Evolutionary conservation across 1,140 invertebrate species (phyloP).

Genomic region (Ostrea denselamellosa): DNA sequence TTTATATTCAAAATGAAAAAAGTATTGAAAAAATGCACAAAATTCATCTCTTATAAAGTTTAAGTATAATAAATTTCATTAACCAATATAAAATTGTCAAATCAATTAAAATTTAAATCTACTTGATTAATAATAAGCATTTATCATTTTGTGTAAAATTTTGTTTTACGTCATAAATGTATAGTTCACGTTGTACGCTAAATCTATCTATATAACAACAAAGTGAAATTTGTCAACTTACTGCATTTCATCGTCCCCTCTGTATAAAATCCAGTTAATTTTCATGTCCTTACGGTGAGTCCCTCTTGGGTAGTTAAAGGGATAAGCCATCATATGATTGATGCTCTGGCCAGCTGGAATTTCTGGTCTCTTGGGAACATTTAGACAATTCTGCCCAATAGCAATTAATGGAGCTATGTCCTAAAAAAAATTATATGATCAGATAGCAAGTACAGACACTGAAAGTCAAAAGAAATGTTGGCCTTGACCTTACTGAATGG

Average conservation of each 20-base stretch:
- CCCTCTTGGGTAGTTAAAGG: conserved; percentile 50
- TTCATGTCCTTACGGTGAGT: conserved; percentile 40
- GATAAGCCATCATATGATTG: conserved; percentile 58
- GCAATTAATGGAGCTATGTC: conserved; percentile 59
- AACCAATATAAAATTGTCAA: too few species aligned
- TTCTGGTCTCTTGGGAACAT: conserved; percentile 56
- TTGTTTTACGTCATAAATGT: too few species aligned
- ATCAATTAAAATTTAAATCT: too few species aligned
- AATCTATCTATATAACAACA: neutral
- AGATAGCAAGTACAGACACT: neutral
- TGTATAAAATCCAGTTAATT: conserved; percentile 51
- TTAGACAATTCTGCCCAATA: conserved; percentile 56
- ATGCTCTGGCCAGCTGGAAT: conserved; percentile 51
- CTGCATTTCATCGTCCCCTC: conserved; percentile 51
- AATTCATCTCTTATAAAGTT: too few species aligned
- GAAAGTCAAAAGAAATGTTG: too few species aligned
- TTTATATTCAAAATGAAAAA: too few species aligned
- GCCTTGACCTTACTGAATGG: too few species aligned
- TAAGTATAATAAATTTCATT: too few species aligned
- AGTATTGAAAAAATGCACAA: too few species aligned
- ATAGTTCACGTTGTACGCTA: too few species aligned
- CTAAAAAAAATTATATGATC: conserved; percentile 43
- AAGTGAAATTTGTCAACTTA: conserved; percentile 5
- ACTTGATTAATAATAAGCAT: too few species aligned
- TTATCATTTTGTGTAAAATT: too few species aligned